Percentiles rank a stretch among this genome's conserved stretches.
Conservation (phyloP, 2,888 invertebrate genomes). For the Octodonta nipae region DNA sequence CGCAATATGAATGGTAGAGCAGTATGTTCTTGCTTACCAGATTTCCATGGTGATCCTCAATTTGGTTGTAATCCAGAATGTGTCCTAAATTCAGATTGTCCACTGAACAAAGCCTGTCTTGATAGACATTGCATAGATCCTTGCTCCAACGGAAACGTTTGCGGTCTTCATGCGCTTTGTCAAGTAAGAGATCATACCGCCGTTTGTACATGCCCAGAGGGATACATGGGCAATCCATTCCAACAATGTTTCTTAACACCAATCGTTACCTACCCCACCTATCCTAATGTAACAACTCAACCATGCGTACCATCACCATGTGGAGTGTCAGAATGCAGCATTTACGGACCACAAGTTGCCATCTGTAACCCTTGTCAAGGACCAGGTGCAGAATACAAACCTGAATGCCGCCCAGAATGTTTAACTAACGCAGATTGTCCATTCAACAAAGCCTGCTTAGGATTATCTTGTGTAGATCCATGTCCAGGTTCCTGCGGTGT, state of each 20-base stretch:
- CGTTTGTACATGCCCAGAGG: slow-evolving; percentile 64
- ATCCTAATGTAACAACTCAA: slow-evolving; percentile 36
- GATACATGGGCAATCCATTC: slow-evolving; percentile 68
- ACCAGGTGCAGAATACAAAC: slow-evolving; percentile 52
- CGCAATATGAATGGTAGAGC: slow-evolving; percentile 55
- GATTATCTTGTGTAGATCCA: slow-evolving; percentile 61
- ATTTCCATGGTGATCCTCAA: slow-evolving; percentile 67
- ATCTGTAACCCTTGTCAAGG: slow-evolving; percentile 67
- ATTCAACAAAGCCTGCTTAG: slow-evolving; percentile 61
- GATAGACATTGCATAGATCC: slow-evolving; percentile 63
- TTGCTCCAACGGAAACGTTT: slow-evolving; percentile 51
- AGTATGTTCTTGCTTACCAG: slow-evolving; percentile 62
- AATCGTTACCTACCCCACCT: slow-evolving; percentile 28
- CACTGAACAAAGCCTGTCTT: slow-evolving; percentile 58
- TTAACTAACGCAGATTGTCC: slow-evolving; percentile 67
- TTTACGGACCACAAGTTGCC: slow-evolving; percentile 61
- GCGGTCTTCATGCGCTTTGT: slow-evolving; percentile 71
- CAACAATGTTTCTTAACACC: slow-evolving; percentile 52
- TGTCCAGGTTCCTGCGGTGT: slow-evolving; percentile 69
- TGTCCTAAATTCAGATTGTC: slow-evolving; percentile 70
- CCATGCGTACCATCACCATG: slow-evolving; percentile 72
- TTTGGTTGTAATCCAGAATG: slow-evolving; percentile 67
- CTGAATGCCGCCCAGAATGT: slow-evolving; percentile 71
- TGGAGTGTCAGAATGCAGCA: slow-evolving; percentile 53
- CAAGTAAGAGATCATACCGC: slow-evolving; percentile 68